Evolutionary conservation across 2,888 invertebrate genomes (phyloP), one percentile per base, ranked within the genome.

Genomic region (Calliphora vomitoria): DNA sequence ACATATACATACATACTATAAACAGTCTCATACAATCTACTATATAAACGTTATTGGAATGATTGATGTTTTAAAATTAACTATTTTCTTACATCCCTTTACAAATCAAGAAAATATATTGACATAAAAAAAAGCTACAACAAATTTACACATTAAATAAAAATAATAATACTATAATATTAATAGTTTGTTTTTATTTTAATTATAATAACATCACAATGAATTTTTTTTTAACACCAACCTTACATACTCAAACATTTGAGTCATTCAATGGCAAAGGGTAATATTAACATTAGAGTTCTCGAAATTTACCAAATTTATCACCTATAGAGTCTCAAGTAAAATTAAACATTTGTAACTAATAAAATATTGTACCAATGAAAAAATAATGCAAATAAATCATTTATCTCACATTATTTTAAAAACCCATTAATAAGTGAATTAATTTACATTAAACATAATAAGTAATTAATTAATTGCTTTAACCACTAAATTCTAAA

Each of bases 11-110:
- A 25, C 25, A 25, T 25, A 55, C 20, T n/a, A 53, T 53, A 53
- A n/a, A n/a, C 35, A 35, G 4, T 35, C 6, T 35, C 15, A 41
- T 71, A 10, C 38, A 58, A 75, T 58, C 18, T 41, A 53, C 35
- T 68, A 58, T 69, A 44, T 53, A 74, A 79, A 82, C 15, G n/a
- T 64, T 74, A 64, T 62, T n/a, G 60, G 13, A 64, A 75, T 58
- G 18, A 69, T 41, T 58, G 18, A 69, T 41, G 68, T 87, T 76
- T 84, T 66, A 68, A 74, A 81, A 84, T 72, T 55, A 72, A 62
- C 72, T 87, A 87, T 87, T 87, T 87, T 87, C 75, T 60, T 84
- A 87, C 71, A 87, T 74, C 76, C 80, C 62, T 87, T 87, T 87
- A 87, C 87, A 84, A 75, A 82, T 41, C 44, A 47, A 66, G 47